Percentiles rank a stretch among this genome's conserved stretches.
Evolutionary conservation across 2,888 invertebrate species (phyloP).

Genomic region (Torymus aiolomorphi): DNA sequence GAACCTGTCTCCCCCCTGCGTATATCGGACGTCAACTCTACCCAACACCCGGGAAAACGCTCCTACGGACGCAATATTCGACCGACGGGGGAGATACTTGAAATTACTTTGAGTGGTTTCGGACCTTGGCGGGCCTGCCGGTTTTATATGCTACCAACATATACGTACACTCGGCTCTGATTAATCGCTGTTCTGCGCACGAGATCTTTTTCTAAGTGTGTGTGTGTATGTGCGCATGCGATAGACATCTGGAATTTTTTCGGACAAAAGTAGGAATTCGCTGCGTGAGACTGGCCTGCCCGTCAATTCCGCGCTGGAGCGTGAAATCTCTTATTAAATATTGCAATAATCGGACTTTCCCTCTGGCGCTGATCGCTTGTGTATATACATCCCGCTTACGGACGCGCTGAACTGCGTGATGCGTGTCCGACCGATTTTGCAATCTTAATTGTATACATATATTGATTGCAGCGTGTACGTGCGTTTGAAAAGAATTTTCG

Average conservation of each 20-base stretch:
- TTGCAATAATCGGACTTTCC: conserved; percentile 8
- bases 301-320: conserved; percentile 32
- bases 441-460: conserved; percentile 1
- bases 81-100: conserved; percentile 59
- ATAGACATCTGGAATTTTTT: conserved; percentile 52
- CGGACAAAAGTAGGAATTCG: conserved; percentile 45
- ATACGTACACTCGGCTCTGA: conserved; percentile 20
- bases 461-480: too few relatives aligned
- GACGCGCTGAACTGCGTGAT: not conserved
- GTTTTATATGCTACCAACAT: not conserved
- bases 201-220: not conserved
- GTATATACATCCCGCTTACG: not conserved
- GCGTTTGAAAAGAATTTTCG: too few relatives aligned
- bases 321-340: conserved; percentile 53
- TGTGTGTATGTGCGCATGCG: not conserved
- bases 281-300: not conserved
- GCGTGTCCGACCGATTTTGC: not conserved
- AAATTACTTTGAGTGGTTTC: conserved; percentile 75
- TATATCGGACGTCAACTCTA: conserved; percentile 32
- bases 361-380: not conserved
- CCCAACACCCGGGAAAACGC: too few relatives aligned
- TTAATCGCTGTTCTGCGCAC: conserved; percentile 40
- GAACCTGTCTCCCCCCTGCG: too few relatives aligned
- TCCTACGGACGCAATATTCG: too few relatives aligned
- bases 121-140: conserved; percentile 1